phyloP scores from a whole-genome alignment of 2,113 vertebrate species.

The Platycercus adscitus region DNA sequence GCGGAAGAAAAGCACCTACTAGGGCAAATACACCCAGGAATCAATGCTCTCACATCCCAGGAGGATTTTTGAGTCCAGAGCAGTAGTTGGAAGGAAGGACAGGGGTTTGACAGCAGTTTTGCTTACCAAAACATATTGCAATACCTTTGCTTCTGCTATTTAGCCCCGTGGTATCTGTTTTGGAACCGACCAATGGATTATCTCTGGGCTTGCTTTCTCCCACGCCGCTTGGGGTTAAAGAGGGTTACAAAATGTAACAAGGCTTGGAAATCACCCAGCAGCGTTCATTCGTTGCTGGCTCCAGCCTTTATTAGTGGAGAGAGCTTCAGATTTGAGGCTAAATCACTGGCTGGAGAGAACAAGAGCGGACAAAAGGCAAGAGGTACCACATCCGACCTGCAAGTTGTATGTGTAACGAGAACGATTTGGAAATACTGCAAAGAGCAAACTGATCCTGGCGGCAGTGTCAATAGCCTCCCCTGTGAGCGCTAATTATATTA shows the following conservation, averaged over 20 bases:
- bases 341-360: neutral
- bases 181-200: neutral
- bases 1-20: neutral
- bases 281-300: neutral
- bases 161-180: neutral
- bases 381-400: neutral
- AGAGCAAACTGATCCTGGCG: constrained; percentile 71
- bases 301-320: neutral
- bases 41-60: accelerated
- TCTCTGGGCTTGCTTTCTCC: neutral
- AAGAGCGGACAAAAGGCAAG: neutral
- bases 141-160: neutral
- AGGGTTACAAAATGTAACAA: neutral
- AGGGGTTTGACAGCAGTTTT: neutral
- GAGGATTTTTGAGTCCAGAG: neutral
- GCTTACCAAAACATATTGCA: neutral
- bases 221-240: accelerated
- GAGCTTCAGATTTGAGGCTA: neutral
- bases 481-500: constrained; percentile 78
- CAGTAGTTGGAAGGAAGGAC: neutral
- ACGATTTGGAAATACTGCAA: constrained; percentile 36
- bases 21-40: neutral
- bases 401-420: constrained; percentile 48
- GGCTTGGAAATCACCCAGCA: neutral
- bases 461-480: constrained; percentile 72